Percentiles rank a stretch among this genome's conserved stretches.
Conservation (phyloP, 2,113 vertebrate genomes). For the Pithys albifrons region DNA sequence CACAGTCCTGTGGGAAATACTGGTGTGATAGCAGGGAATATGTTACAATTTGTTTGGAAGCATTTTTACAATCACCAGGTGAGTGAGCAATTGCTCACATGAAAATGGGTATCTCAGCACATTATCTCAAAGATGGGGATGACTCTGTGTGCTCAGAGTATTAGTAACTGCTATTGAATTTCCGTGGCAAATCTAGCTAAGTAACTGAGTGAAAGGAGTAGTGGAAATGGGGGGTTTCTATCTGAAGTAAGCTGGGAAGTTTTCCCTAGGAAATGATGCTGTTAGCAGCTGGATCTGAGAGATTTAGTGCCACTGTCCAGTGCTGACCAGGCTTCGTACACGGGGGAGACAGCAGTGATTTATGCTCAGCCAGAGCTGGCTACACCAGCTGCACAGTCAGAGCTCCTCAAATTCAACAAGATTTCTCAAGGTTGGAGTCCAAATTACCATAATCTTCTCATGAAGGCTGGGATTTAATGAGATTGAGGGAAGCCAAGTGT, state of each 20-base stretch:
- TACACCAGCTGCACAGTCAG: neutral
- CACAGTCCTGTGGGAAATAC: neutral
- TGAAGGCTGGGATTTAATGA: neutral
- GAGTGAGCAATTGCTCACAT: constrained; percentile 39
- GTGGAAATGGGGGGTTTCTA: neutral
- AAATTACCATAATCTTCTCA: neutral
- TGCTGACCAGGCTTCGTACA: neutral
- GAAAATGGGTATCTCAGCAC: constrained; percentile 23
- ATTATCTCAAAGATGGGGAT: constrained; percentile 1
- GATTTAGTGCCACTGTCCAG: accelerated
- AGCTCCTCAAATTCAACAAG: neutral
- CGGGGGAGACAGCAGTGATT: neutral
- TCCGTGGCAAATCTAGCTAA: neutral
- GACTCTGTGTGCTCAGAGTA: neutral
- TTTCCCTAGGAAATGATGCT: neutral
- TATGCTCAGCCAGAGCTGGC: neutral
- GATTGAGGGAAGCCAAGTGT: neutral
- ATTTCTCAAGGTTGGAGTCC: neutral
- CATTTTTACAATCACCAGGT: constrained; percentile 57
- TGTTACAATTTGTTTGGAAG: constrained; percentile 48
- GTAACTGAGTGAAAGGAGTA: neutral
- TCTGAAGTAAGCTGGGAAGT: neutral
- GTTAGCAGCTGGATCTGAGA: neutral
- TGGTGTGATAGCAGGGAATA: neutral
- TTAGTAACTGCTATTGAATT: neutral